Conservation (phyloP, 2,888 invertebrate genomes). For the Tridacna crocea region DNA sequence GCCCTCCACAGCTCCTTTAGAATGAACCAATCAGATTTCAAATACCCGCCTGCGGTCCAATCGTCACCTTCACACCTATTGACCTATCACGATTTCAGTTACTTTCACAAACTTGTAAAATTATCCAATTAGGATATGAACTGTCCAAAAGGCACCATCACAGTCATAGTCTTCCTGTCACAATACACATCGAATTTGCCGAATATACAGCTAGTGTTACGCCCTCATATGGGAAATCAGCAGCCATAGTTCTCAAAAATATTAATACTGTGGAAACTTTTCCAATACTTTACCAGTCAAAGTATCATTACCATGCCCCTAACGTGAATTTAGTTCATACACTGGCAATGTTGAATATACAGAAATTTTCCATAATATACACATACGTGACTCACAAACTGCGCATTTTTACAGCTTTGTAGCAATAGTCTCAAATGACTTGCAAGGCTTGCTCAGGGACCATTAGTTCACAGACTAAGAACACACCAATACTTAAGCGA, state of each 20-base stretch:
- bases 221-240: not conserved
- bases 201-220: not conserved
- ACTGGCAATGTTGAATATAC: conserved; percentile 2
- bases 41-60: conserved; percentile 20
- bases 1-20: conserved; percentile 11
- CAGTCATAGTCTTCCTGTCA: not conserved
- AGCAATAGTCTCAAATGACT: not conserved
- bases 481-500: conserved; percentile 13
- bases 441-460: not conserved
- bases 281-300: not conserved
- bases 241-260: not conserved
- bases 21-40: conserved; percentile 10
- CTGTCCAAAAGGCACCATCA: not conserved
- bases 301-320: conserved; percentile 6
- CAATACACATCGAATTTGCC: not conserved
- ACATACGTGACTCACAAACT: not conserved
- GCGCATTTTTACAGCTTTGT: conserved; percentile 4
- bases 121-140: not conserved
- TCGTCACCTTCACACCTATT: not conserved
- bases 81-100: no score
- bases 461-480: not conserved
- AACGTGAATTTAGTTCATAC: not conserved
- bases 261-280: conserved; percentile 9
- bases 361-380: conserved; percentile 17
- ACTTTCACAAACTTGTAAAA: no score